Base-by-base conservation (phyloP, 2,888 invertebrate genomes). In the Criorhina ranunculi region DNA sequence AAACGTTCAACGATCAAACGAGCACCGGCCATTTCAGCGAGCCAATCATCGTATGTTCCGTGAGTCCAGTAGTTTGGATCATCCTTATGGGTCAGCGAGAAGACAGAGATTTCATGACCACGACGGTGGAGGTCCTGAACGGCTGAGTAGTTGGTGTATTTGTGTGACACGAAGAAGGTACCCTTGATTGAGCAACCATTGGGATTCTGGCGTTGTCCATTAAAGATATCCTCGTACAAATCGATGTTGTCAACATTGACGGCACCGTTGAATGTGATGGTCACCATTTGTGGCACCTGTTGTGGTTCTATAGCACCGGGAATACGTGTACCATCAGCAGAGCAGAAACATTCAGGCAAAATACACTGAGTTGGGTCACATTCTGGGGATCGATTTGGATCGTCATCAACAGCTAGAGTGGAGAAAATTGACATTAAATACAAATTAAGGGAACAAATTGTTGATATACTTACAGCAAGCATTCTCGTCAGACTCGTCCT, bases 401-500 rank as follows among this genome's bases (percentile, higher is more conserved):
- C 98, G 75, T 95, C 94, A 88, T 97, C 97, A 86, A 97, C 97
- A 89, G 96, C 97, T 97, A 93, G 17, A 93, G 5, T 15, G 9
- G 19, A n/a, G 1, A 35, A 19, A 44, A 4, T 24, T n/a, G 31
- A 4, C 7, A 31, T 37, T 9, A 37, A 15, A 44, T 6, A 49
- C 1, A 12, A 24, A 15, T n/a, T 31, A n/a, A n/a, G 6, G n/a
- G n/a, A n/a, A 42, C 11, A 15, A 7, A 0, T 5, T 46, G 1
- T 19, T 44, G 19, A 35, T 9, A 55, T 75, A 96, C 97, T 96
- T 93, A 98, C 98, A 95, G 94, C 98, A 98, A 87, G 98, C 96
- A 89, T 98, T 98, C 93, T 98, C 98, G 90, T 98, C 98, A 66
- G 98, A 98, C 91, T 97, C 98, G 90, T 98, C 98, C 90, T 96